These are phyloP conservation scores for Spodoptera frugiperda DNA, from an alignment of 1,140 invertebrate species.

Conservation along the genomic window DNA sequence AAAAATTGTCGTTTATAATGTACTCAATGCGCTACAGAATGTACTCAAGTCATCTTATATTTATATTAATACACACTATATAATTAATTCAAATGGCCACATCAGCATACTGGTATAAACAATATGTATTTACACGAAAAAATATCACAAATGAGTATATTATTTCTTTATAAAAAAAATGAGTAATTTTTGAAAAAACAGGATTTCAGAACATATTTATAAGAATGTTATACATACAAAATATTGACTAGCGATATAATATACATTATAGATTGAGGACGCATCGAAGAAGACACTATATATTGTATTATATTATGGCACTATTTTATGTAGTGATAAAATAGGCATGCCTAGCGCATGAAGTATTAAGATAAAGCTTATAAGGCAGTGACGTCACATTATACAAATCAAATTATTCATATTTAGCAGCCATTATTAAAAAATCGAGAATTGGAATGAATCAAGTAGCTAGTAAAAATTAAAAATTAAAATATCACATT, in stretches of 20 bases:
- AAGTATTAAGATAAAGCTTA: conserved; percentile 66
- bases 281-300: conserved; percentile 45
- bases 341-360: conserved; percentile 66
- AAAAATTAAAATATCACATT: conserved; percentile 62
- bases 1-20: neutral
- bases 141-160: conserved; percentile 79
- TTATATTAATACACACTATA: conserved; percentile 54
- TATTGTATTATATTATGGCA: conserved; percentile 67
- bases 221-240: conserved; percentile 52
- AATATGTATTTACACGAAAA: conserved; percentile 79
- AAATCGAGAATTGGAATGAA: conserved; percentile 43
- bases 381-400: conserved; percentile 69
- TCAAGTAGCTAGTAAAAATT: conserved; percentile 28
- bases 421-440: conserved; percentile 50
- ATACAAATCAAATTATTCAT: conserved; percentile 44
- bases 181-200: conserved; percentile 48
- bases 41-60: conserved; percentile 55
- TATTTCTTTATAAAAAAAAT: conserved; percentile 28
- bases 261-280: conserved; percentile 54
- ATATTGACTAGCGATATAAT: conserved; percentile 69
- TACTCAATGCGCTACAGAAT: conserved; percentile 53
- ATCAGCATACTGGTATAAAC: conserved; percentile 72
- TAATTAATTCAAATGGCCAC: conserved; percentile 72
- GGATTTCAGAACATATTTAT: conserved; percentile 43
- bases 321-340: conserved; percentile 76